Conservation (phyloP, 2,113 vertebrate genomes). For the Gymnobelideus leadbeateri region DNA sequence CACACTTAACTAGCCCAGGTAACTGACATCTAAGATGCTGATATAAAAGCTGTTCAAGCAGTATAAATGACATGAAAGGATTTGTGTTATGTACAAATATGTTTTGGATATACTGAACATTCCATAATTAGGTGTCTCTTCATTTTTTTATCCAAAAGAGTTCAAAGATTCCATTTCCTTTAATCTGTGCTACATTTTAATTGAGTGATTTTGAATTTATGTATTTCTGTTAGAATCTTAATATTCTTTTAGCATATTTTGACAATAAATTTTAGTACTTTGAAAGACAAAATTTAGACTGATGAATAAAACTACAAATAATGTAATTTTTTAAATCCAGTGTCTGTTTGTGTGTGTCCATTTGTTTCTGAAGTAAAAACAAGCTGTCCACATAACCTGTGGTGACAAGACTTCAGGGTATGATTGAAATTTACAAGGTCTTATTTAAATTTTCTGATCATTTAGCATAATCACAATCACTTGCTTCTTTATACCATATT, state of each 20-base stretch:
- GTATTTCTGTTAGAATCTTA: rapidly evolving
- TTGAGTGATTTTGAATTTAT: not conserved
- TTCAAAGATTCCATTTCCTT: not conserved
- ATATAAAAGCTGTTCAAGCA: not conserved
- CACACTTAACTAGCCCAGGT: not conserved
- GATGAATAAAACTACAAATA: not conserved
- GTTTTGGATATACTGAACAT: not conserved
- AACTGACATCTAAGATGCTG: not conserved
- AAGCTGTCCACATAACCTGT: not conserved
- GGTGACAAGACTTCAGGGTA: not conserved
- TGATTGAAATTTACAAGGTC: not conserved
- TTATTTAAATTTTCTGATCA: not conserved
- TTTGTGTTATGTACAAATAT: not conserved
- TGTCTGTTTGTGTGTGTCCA: not conserved
- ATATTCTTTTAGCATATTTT: rapidly evolving
- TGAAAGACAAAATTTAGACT: not conserved
- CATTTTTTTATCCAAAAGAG: not conserved
- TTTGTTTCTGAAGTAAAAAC: not conserved
- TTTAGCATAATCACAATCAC: not conserved
- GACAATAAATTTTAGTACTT: not conserved
- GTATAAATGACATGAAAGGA: not conserved
- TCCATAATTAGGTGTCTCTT: not conserved
- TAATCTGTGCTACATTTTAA: not conserved
- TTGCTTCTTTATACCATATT: not conserved
- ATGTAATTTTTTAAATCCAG: not conserved